These are phyloP conservation scores for Mustela nigripes DNA, from an alignment of 2,113 vertebrate species.

Conservation along the genomic window DNA sequence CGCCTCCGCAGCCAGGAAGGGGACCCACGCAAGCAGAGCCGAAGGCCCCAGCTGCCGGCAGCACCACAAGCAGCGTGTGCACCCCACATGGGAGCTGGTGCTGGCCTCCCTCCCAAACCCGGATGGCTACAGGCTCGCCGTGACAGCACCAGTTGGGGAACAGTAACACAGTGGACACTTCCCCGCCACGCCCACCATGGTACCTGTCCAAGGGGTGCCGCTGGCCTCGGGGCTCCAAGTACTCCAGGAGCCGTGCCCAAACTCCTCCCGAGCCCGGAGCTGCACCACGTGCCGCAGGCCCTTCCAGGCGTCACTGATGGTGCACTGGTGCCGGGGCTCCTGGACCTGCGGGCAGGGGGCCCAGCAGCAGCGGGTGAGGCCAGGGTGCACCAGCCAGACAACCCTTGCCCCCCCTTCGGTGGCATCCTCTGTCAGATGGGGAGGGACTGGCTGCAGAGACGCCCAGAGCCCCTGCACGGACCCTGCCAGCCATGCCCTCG, in stretches of 20 bases:
- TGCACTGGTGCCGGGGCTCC: not conserved
- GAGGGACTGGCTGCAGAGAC: not conserved
- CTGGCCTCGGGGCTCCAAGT: conserved; percentile 85
- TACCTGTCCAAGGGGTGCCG: conserved; percentile 88
- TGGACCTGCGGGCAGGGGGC: conserved; percentile 59
- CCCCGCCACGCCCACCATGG: not conserved
- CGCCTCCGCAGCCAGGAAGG: not conserved
- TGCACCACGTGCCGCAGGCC: conserved; percentile 80
- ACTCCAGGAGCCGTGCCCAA: conserved; percentile 82
- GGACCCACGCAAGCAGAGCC: fast-evolving
- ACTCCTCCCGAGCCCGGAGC: conserved; percentile 87
- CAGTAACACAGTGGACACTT: fast-evolving
- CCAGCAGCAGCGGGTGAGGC: not conserved
- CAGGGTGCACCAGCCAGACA: not conserved
- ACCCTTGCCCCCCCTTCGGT: not conserved
- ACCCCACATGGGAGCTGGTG: not conserved
- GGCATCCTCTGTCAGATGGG: not conserved
- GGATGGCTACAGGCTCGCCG: not conserved
- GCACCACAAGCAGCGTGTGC: no score
- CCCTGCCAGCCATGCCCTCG: no score
- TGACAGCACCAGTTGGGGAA: not conserved
- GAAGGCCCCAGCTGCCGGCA: no score
- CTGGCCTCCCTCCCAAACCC: not conserved
- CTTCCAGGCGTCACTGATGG: conserved; percentile 77
- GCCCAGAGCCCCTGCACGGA: no score